Base-by-base conservation (phyloP, 2,797 vertebrate species). In the Gobionotothen gibberifrons region DNA sequence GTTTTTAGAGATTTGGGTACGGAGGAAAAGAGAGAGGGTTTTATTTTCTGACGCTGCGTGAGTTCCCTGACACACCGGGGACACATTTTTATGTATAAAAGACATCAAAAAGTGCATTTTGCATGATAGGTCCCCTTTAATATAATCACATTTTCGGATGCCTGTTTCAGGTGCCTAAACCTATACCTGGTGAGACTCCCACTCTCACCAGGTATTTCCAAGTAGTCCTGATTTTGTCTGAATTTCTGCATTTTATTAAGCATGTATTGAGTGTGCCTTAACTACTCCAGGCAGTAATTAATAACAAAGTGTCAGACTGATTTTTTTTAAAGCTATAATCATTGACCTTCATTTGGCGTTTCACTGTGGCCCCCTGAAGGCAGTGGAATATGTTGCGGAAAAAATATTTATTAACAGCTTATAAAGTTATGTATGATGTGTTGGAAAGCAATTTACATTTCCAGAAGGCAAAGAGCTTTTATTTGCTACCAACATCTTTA, bases 291-390 rank as follows among this genome's bases (percentile, higher is more conserved):
- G 26, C 26, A 32, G 13, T 42, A n/a, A 17, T 17, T 15, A 53
- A 26, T 32, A 54, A 32, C 16, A 55, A 11, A 36, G 53, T 55
- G 10, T 36, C 16, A 47, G 16, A 54, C n/a, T 42, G 52, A 36
- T 3, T 63, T 17, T 16, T 32, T 56, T 54, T 11, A 36, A 17
- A 9, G 52, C 52, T 49, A 12, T 46, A 36, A 49, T 44, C 22
- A 59, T 44, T 10, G 57, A 29, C 57, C 11, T 59, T 62, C 26
- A 62, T 32, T 62, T 16, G 8, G 16, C 40, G 10, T 60, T 60
- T 60, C 22, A 22, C 22, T 43, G 13, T 16, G 21, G 22, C 42
- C 10, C 17, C 21, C 22, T 60, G 42, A 7, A 48, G 29, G 56
- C 56, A 59, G 9, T 17, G 42, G 19, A 17, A 16, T 26, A 47